Evolutionary conservation across 2,113 vertebrate genomes (phyloP).

Genomic region (Arizona elegans): DNA sequence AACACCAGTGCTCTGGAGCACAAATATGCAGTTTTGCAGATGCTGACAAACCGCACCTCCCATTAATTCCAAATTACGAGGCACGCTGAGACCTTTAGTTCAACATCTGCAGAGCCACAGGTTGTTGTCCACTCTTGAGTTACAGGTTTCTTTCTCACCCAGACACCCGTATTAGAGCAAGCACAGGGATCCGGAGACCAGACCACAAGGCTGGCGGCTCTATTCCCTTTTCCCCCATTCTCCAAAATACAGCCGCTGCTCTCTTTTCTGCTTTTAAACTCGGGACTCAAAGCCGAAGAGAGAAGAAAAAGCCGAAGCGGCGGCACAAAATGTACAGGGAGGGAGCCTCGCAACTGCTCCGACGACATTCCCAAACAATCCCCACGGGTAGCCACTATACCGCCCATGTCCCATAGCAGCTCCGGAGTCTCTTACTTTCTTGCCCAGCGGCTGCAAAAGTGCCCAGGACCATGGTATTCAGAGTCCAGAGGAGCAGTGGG

Average conservation of each 20-base stretch:
- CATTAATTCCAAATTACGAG: not conserved
- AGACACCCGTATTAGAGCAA: not conserved
- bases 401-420: not conserved
- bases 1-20: not conserved
- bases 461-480: not conserved
- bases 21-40: not conserved
- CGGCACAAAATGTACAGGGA: not conserved
- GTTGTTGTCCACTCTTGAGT: not conserved
- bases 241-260: not conserved
- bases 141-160: not conserved
- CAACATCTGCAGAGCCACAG: not conserved
- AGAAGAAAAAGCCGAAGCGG: rapidly evolving
- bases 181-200: not conserved
- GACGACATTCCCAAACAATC: not conserved
- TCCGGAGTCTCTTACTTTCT: not conserved
- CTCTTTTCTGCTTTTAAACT: not conserved
- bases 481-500: not conserved
- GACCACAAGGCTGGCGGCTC: not conserved
- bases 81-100: not conserved
- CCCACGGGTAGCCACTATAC: no score
- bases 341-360: not conserved
- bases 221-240: not conserved
- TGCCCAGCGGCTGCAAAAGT: not conserved
- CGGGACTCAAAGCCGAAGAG: not conserved
- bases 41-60: not conserved